A percentile compares a stretch with the other conserved stretches of the same genome.
Conservation (phyloP, 2,113 vertebrate species). For the Notothenia rossii region DNA sequence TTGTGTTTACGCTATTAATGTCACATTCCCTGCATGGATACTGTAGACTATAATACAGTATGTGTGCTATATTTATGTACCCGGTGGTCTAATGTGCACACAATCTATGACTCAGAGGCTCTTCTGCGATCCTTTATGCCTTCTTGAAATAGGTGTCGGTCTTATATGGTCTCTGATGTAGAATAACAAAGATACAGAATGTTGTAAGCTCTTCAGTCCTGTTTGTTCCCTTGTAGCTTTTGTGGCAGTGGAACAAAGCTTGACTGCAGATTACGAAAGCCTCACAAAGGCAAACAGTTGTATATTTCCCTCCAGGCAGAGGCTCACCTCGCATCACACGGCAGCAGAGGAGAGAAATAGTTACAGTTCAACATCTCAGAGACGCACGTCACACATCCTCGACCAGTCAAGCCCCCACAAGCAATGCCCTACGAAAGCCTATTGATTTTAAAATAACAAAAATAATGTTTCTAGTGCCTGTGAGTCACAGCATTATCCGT, state of each 20-base stretch:
- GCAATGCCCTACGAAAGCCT: conserved; percentile 23
- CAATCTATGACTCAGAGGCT: conserved; percentile 39
- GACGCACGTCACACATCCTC: conserved; percentile 22
- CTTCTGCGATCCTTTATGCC: conserved; percentile 12
- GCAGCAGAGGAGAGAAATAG: conserved; percentile 27
- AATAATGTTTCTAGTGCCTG: conserved; percentile 34
- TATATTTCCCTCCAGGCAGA: conserved; percentile 55
- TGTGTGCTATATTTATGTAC: conserved; percentile 4
- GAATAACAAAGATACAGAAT: conserved; percentile 44
- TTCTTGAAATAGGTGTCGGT: conserved; percentile 43
- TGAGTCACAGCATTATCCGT: conserved; percentile 40
- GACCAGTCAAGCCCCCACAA: conserved; percentile 9
- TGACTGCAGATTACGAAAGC: conserved; percentile 53
- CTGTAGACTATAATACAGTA: conserved; percentile 9
- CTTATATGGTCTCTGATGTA: not conserved
- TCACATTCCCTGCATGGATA: conserved; percentile 14
- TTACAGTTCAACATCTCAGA: conserved; percentile 43
- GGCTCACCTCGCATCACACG: conserved; percentile 58
- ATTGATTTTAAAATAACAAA: conserved; percentile 71
- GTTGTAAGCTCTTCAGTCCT: conserved; percentile 4
- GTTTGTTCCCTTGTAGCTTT: conserved; percentile 30
- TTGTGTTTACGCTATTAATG: conserved; percentile 53
- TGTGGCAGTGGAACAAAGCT: conserved; percentile 54
- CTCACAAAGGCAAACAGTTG: conserved; percentile 61
- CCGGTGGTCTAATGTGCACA: conserved; percentile 40